Percentiles rank a stretch among this genome's conserved stretches.
Conservation (phyloP, 2,888 invertebrate genomes). For the Caenorhabditis panamensis region DNA sequence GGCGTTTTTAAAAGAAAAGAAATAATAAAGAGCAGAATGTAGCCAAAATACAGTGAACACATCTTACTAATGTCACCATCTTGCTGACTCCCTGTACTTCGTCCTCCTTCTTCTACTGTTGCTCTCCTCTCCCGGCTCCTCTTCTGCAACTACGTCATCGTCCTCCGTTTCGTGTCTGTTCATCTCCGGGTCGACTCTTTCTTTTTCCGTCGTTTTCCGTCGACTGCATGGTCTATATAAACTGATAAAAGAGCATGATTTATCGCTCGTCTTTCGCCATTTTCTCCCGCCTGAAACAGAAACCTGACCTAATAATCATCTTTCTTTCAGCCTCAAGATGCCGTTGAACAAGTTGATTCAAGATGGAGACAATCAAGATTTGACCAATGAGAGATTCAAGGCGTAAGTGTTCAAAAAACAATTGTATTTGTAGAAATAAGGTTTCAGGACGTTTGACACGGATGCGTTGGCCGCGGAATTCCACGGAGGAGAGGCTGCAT, state of each 20-base stretch:
- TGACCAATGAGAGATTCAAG: constrained; percentile 70
- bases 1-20: not conserved
- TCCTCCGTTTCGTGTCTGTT: constrained; percentile 15
- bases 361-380: constrained; percentile 71
- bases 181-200: constrained; percentile 46
- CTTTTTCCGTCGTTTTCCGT: constrained; percentile 30
- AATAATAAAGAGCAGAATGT: not conserved
- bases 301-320: not conserved
- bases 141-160: constrained; percentile 47
- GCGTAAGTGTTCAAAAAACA: constrained; percentile 34
- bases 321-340: constrained; percentile 18
- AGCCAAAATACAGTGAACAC: not conserved
- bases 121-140: not conserved
- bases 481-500: constrained; percentile 48
- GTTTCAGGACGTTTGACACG: constrained; percentile 58
- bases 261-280: constrained; percentile 22
- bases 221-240: constrained; percentile 38
- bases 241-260: constrained; percentile 58
- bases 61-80: not conserved
- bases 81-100: not conserved
- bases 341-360: constrained; percentile 67
- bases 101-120: not conserved
- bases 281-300: constrained; percentile 17
- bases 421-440: not conserved
- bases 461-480: constrained; percentile 50